phyloP scores from a whole-genome alignment of 2,113 vertebrate genomes.

The Urocynchramus pylzowi region DNA sequence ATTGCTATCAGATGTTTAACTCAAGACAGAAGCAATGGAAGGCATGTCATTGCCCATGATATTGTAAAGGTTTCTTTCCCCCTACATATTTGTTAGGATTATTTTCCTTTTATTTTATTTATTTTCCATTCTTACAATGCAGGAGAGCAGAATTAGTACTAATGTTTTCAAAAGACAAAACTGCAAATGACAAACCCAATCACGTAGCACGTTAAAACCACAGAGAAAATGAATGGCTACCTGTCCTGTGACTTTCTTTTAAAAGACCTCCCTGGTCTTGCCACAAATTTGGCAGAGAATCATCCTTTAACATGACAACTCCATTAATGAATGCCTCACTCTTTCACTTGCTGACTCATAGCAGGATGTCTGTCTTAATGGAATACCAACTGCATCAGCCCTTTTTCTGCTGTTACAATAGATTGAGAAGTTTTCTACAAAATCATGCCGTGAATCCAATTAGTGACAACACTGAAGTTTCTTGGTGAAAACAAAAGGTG shows the following conservation, averaged over 20 bases:
- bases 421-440: background rate
- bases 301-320: slow-evolving; percentile 45
- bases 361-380: background rate
- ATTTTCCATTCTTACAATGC: background rate
- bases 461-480: background rate
- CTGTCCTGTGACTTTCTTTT: background rate
- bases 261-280: slow-evolving; percentile 20
- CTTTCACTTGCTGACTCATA: slow-evolving; percentile 32
- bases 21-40: background rate
- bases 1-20: background rate
- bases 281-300: slow-evolving; percentile 48
- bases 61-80: fast-evolving
- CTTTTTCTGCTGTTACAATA: background rate
- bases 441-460: background rate
- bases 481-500: background rate
- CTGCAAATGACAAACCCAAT: background rate
- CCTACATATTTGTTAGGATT: background rate
- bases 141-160: background rate
- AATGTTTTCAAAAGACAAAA: background rate
- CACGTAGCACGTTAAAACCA: background rate
- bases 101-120: background rate
- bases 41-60: background rate
- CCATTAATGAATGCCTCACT: slow-evolving; percentile 24
- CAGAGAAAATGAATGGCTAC: slow-evolving; percentile 37
- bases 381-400: background rate